phyloP scores from a whole-genome alignment of 2,797 vertebrate species.

The Lerista edwardsae region DNA sequence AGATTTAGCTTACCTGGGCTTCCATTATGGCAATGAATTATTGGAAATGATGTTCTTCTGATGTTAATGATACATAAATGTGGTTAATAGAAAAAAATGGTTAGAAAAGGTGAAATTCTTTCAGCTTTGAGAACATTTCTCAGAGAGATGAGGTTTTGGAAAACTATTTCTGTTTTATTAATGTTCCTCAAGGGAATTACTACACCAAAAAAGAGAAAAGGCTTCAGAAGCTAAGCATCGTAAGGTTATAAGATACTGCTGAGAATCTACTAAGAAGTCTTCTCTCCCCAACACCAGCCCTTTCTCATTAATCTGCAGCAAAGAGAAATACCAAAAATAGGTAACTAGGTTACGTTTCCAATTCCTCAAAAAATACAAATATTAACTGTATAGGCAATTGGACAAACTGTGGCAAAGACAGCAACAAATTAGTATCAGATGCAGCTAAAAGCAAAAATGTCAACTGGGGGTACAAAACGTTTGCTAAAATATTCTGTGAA shows the following conservation, averaged over 20 bases:
- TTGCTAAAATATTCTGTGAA: conserved; percentile 59
- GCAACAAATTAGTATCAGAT: conserved; percentile 65
- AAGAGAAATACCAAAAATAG: conserved; percentile 59
- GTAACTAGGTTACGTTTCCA: conserved; percentile 33
- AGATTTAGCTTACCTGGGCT: conserved; percentile 32
- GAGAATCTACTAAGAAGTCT: conserved; percentile 35
- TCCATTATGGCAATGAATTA: conserved; percentile 46
- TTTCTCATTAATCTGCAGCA: conserved; percentile 59
- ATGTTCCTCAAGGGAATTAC: conserved; percentile 45
- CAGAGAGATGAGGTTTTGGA: conserved; percentile 56
- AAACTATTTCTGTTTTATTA: conserved; percentile 57
- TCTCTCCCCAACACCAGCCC: conserved; percentile 3
- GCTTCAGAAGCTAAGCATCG: background rate
- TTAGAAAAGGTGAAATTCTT: conserved; percentile 53
- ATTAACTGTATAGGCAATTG: conserved; percentile 55
- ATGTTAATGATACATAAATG: background rate
- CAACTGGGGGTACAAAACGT: conserved; percentile 58
- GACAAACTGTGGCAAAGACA: conserved; percentile 63
- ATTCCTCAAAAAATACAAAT: conserved; percentile 52
- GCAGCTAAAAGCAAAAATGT: conserved; percentile 65
- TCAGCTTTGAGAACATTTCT: conserved; percentile 18
- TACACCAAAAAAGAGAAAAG: conserved; percentile 30
- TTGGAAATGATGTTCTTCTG: background rate
- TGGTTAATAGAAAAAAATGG: conserved; percentile 29
- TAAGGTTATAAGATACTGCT: conserved; percentile 41